These are phyloP conservation scores for Drosophila vallismaia DNA, from an alignment of 2,888 invertebrate genomes.

Conservation along the genomic window DNA sequence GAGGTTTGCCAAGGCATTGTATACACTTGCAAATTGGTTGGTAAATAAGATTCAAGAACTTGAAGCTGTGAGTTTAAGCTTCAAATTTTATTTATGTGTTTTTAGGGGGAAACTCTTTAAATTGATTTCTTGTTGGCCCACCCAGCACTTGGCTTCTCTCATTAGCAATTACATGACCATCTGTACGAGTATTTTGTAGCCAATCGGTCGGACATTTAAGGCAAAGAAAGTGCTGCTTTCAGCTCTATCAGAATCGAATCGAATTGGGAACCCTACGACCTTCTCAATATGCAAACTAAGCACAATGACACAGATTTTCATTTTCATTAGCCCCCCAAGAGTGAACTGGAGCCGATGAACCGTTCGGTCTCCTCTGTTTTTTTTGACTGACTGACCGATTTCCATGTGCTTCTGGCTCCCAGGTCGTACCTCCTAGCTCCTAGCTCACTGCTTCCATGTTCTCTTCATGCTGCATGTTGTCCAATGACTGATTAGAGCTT, in stretches of 20 bases:
- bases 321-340: slow-evolving; percentile 52
- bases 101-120: slow-evolving; percentile 34
- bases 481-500: slow-evolving; percentile 65
- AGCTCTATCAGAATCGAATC: neutral
- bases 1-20: slow-evolving; percentile 13
- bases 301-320: slow-evolving; percentile 72
- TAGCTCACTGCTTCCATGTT: slow-evolving; percentile 19
- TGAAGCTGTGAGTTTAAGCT: neutral
- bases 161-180: slow-evolving; percentile 30
- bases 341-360: slow-evolving; percentile 32
- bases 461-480: slow-evolving; percentile 30
- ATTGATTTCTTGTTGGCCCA: slow-evolving; percentile 37
- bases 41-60: neutral
- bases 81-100: neutral
- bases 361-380: neutral
- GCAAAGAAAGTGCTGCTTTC: slow-evolving; percentile 26
- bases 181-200: slow-evolving; percentile 42
- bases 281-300: slow-evolving; percentile 58
- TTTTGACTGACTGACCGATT: slow-evolving; percentile 39
- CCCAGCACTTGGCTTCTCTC: slow-evolving; percentile 38
- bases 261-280: slow-evolving; percentile 11
- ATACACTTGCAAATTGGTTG: slow-evolving; percentile 26
- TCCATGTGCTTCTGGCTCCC: slow-evolving; percentile 14
- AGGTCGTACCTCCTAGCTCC: slow-evolving; percentile 1
- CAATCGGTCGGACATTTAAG: slow-evolving; percentile 47